Evolutionary conservation across 2,888 invertebrate species (phyloP).

Genomic region (Venusia cambrica): DNA sequence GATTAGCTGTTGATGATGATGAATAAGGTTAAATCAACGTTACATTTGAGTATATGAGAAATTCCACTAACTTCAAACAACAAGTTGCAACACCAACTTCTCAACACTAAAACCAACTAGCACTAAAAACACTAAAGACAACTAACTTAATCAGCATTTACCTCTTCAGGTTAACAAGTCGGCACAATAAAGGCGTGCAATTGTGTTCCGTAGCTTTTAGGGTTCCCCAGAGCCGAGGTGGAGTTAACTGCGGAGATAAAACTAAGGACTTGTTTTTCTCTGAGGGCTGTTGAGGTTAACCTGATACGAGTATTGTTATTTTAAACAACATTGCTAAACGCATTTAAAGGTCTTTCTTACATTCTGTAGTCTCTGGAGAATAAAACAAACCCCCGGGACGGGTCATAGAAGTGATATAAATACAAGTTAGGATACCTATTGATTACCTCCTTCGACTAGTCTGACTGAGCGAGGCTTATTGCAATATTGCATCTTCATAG

Average conservation of each 20-base stretch:
- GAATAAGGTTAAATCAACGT: too few relatives aligned
- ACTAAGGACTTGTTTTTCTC: slow-evolving; percentile 29
- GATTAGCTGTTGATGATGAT: too few relatives aligned
- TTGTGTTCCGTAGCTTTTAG: slow-evolving; percentile 36
- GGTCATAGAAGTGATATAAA: too few relatives aligned
- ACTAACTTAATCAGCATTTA: slow-evolving; percentile 32
- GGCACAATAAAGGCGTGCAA: slow-evolving; percentile 43
- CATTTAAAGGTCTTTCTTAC: too few relatives aligned
- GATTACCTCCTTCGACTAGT: too few relatives aligned
- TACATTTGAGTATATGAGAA: too few relatives aligned
- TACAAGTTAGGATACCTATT: too few relatives aligned
- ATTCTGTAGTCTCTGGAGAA: too few relatives aligned
- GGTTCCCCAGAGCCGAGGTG: slow-evolving; percentile 36
- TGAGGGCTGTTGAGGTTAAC: slow-evolving; percentile 21
- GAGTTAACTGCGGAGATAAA: slow-evolving; percentile 26
- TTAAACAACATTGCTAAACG: too few relatives aligned
- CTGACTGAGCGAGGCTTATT: too few relatives aligned
- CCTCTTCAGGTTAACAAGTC: slow-evolving; percentile 42
- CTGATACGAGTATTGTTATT: slow-evolving; percentile 9
- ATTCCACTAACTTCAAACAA: neutral
- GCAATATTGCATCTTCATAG: too few relatives aligned
- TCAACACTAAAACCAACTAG: slow-evolving; percentile 6
- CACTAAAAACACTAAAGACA: slow-evolving; percentile 23
- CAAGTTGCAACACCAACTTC: slow-evolving; percentile 1
- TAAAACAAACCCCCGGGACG: too few relatives aligned